Evolutionary conservation across 1,140 invertebrate genomes (phyloP), one percentile per base, ranked within the genome.

Genomic region (Neodiprion fabricii): DNA sequence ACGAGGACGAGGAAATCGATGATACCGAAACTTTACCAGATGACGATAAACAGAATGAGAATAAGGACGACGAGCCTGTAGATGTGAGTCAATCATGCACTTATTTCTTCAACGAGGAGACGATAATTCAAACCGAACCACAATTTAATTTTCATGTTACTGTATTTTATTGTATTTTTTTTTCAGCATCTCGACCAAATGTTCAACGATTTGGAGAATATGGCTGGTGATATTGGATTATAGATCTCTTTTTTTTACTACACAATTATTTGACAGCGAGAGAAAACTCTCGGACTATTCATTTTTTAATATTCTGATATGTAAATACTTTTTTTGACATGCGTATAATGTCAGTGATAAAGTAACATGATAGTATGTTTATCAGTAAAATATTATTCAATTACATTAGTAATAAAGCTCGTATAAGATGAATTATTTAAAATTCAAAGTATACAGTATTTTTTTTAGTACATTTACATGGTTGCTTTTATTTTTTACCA

Each of bases 141-240:
- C 53, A 67, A 72, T 53, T 74, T 73, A 72, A 68, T 12, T 74
- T 47, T 73, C 76, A 70, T 79, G 23, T 48, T 67, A 17, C 48
- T 68, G 47, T 48, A 67, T 49, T 65, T 8, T n/a, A 21, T 77
- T 79, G 4, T n/a, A 5, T 76, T 69, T 80, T 75, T 49, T 47
- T 83, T 85, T 72, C 75, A 88, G 87, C 82, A 85, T 67, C 80
- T 88, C 40, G 86, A 88, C 72, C 81, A 84, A 72, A 86, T 88
- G 83, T 88, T 88, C 66, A 85, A 75, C 70, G 82, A 86, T 71
- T 75, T 88, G 47, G 85, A 86, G 50, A 83, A 86, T 53, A 85
- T 81, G 67, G 83, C 83, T 40, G 79, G 80, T 73, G 84, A 87
- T 67, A 86, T 88, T 11, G 77, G 75, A 40, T 82, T 75, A 79